Percentiles rank a stretch among this genome's conserved stretches.
These are phyloP conservation scores for Arnoldichthys spilopterus DNA, from an alignment of 2,797 vertebrate genomes.

Conservation along the genomic window DNA sequence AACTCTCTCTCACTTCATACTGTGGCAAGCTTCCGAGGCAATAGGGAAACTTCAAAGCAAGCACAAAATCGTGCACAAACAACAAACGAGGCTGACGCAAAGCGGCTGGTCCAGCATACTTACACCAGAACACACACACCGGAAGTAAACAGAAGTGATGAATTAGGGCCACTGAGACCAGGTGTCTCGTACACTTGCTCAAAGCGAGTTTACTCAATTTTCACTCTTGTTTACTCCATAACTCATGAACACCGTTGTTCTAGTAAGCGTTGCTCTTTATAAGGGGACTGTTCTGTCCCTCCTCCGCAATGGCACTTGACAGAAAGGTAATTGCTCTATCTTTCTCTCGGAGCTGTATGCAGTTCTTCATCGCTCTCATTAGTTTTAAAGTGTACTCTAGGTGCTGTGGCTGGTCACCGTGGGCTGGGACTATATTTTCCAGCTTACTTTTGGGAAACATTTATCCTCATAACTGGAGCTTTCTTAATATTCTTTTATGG, in stretches of 20 bases:
- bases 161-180: not conserved
- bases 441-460: conserved; percentile 21
- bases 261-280: conserved; percentile 2
- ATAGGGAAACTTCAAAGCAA: no score
- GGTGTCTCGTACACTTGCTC: not conserved
- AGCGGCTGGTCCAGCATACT: no score
- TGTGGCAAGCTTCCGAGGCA: no score
- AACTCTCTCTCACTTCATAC: no score
- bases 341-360: not conserved
- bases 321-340: conserved; percentile 26
- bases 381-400: conserved; percentile 22
- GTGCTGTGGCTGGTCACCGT: conserved; percentile 1
- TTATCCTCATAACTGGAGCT: not conserved
- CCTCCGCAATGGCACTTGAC: not conserved
- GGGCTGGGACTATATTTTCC: conserved; percentile 9
- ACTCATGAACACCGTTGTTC: conserved; percentile 6
- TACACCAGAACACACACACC: no score
- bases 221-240: conserved; percentile 11
- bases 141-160: not conserved
- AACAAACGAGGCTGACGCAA: no score
- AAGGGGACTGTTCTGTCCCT: not conserved
- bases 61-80: no score
- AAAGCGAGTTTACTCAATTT: not conserved
- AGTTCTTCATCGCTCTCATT: conserved; percentile 25
- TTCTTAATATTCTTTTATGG: conserved; percentile 22